Evolutionary conservation across 2,113 vertebrate genomes (phyloP), one percentile per base, ranked within the genome.

Genomic region (Osmerus eperlanus): DNA sequence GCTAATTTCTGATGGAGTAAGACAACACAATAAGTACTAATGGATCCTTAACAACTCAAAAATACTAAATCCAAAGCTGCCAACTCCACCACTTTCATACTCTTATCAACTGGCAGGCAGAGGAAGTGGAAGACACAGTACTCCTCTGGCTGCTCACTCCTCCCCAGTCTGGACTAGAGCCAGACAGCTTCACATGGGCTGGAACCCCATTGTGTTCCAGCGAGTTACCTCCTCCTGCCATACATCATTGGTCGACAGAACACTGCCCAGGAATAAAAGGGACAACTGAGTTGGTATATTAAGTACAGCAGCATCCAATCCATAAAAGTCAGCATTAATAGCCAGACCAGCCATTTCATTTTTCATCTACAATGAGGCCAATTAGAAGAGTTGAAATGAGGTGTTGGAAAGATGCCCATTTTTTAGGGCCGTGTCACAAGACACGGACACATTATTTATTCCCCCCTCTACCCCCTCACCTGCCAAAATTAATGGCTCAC

Each of bases 351-450:
- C 83, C 80, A 79, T 89, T 93, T 89, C 88, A 92, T 92, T 91
- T 91, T 92, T 92, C 87, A 91, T 89, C 88, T 84, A 83, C 90
- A 92, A 90, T 88, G 83, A 91, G 90, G 89, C 87, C 90, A 90
- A 91, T 91, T 92, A 87, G 83, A 89, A 62, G 79, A 88, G 82
- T 84, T 84, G 81, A 89, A 90, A 89, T 72, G 77, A 85, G 81
- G 75, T 75, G 82, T 82, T 88, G 90, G 86, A 91, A 86, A 83
- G 75, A 83, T 89, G 89, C 86, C 90, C 82, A 84, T 91, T 84
- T 84, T 90, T 91, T 88, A 86, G 66, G 75, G 78, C 60, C 19
- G 21, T 82, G 86, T 83, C 85, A 89, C 76, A 72, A 84, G 85
- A 85, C 81, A 73, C 70, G 67, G 74, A 65, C 77, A 74, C 83